Evolutionary conservation across 2,888 invertebrate genomes (phyloP).

Genomic region (Drepanosiphum platanoidis): DNA sequence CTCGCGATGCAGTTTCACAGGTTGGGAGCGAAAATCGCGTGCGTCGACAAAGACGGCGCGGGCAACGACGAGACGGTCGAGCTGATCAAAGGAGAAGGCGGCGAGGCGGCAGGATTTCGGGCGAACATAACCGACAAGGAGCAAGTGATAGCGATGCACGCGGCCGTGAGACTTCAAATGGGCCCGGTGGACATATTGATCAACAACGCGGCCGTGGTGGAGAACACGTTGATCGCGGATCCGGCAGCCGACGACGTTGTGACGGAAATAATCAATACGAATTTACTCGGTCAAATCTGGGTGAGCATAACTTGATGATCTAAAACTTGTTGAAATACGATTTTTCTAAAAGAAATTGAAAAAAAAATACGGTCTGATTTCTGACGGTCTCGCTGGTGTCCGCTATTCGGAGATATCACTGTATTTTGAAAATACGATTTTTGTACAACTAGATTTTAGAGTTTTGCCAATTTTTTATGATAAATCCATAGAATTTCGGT

Average conservation of each 20-base stretch:
- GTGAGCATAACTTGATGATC: too few relatives aligned
- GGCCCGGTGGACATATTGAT: slow-evolving; percentile 63
- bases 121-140: slow-evolving; percentile 61
- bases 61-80: slow-evolving; percentile 43
- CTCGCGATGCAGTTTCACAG: slow-evolving; percentile 50
- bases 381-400: too few relatives aligned
- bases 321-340: too few relatives aligned
- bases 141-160: slow-evolving; percentile 56
- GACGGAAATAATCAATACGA: slow-evolving; percentile 59
- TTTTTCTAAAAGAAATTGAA: too few relatives aligned
- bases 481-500: too few relatives aligned
- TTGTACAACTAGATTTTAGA: too few relatives aligned
- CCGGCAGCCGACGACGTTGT: slow-evolving; percentile 43
- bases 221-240: slow-evolving; percentile 21
- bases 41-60: slow-evolving; percentile 54
- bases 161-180: slow-evolving; percentile 52
- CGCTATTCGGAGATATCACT: too few relatives aligned
- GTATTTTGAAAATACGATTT: too few relatives aligned
- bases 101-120: slow-evolving; percentile 49
- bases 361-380: too few relatives aligned
- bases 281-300: slow-evolving; percentile 63
- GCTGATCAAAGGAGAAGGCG: neutral
- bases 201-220: slow-evolving; percentile 63
- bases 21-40: slow-evolving; percentile 58
- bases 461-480: too few relatives aligned